A percentile compares a stretch with the other conserved stretches of the same genome.
Evolutionary conservation across 2,888 invertebrate species (phyloP).

Genomic region (Hirtodrosophila histrioides): DNA sequence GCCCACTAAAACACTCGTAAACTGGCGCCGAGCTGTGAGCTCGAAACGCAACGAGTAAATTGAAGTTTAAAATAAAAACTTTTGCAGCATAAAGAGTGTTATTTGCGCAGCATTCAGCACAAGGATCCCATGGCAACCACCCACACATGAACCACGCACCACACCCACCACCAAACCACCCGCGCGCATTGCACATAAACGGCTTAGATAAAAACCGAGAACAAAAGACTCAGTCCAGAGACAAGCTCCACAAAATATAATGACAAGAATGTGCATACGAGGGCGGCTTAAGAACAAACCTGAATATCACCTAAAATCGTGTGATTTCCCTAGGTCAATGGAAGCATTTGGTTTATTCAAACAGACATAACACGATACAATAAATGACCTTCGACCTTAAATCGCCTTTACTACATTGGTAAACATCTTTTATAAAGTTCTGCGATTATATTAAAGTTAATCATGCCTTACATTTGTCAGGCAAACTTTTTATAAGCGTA

Average conservation of each 20-base stretch:
- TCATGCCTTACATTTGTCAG: too few species aligned
- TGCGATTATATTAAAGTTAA: too few species aligned
- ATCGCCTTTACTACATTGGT: too few species aligned
- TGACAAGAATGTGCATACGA: conserved; percentile 58
- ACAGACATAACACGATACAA: too few species aligned
- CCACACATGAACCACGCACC: conserved; percentile 6
- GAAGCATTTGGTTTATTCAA: too few species aligned
- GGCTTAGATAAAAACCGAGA: conserved; percentile 71
- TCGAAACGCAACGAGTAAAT: conserved; percentile 60
- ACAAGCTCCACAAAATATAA: conserved; percentile 69
- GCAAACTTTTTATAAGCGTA: too few species aligned
- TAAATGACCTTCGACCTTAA: too few species aligned
- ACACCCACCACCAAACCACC: conserved; percentile 17
- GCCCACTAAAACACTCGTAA: conserved; percentile 6
- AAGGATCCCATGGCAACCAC: conserved; percentile 29
- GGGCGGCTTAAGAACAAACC: conserved; percentile 21
- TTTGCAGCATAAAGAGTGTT: conserved; percentile 67
- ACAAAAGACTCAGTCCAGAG: conserved; percentile 71
- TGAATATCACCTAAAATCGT: too few species aligned
- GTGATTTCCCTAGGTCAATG: too few species aligned
- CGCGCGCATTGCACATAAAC: conserved; percentile 63
- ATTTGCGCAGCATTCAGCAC: conserved; percentile 65
- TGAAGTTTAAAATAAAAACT: conserved; percentile 80
- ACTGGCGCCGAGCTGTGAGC: conserved; percentile 22
- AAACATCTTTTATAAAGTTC: too few species aligned